Base-by-base conservation (phyloP, 1,140 invertebrate genomes). In the Drosophila lacteicornis region DNA sequence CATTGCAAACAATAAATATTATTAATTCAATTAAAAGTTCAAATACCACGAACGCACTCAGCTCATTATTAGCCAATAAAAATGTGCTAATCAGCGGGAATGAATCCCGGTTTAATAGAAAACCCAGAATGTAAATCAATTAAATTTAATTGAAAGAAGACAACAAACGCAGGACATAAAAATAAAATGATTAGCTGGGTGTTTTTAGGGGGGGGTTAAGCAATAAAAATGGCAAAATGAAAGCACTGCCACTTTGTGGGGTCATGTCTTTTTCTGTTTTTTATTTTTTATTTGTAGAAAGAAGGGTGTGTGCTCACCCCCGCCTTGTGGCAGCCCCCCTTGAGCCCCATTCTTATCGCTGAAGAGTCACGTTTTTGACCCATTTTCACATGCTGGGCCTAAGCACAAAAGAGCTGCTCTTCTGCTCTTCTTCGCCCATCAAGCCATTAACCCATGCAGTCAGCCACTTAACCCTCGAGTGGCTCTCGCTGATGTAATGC, bases 281-380 rank as follows among this genome's bases (percentile, higher is more conserved):
- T 22, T 5, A 19, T 19, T 61, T 45, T 17, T 36, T n/a, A 63
- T 19, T 67, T 7, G 13, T 22, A 13, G 8, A 38, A n/a, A 12
- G 22, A 12, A 25, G 19, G 15, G n/a, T 33, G 17, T 27, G 22
- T 11, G 40, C 27, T 9, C 61, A 36, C 12, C 36, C 59, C 60
- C 59, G 46, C 46, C 33, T 47, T 17, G 22, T 22, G 17, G n/a
- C 45, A 30, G 3, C 58, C 15, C 15, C 45, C 17, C 25, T 50
- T 30, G 13, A 15, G 51, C 30, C 36, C 46, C 62, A 65, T 70
- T 56, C 49, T 70, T 60, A 45, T 51, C 55, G 68, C 55, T 50
- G 45, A 74, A 74, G 70, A 74, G 68, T 74, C 70, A 74, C 70
- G 70, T 74, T 74, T 74, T 74, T 74, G 70, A 74, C 70, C 70